These are phyloP conservation scores for Cygnus atratus DNA, from an alignment of 2,113 vertebrate species.

Conservation along the genomic window DNA sequence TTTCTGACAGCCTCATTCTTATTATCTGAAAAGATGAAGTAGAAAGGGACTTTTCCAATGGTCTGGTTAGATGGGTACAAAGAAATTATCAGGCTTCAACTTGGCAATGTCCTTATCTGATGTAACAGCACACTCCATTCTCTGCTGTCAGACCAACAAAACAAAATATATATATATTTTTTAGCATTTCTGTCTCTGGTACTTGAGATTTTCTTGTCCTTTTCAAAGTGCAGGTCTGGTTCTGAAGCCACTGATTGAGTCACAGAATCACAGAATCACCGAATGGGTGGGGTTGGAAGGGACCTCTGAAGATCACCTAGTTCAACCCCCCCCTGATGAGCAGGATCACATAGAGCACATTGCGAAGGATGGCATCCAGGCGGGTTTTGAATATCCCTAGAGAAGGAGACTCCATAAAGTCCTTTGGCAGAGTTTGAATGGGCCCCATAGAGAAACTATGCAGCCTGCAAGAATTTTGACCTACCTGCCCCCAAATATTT, in stretches of 20 bases:
- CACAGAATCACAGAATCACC: too few relatives aligned
- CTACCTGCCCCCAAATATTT: background rate
- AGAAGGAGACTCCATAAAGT: background rate
- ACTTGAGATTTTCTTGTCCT: background rate
- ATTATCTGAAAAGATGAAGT: conserved; percentile 25
- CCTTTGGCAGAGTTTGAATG: background rate
- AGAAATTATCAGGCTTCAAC: conserved; percentile 1
- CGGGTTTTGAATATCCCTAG: too few relatives aligned
- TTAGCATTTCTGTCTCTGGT: background rate
- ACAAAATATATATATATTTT: background rate
- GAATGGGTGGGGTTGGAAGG: too few relatives aligned
- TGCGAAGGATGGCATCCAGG: too few relatives aligned
- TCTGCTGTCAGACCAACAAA: background rate
- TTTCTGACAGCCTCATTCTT: background rate
- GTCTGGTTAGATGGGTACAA: background rate
- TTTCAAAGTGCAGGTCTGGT: background rate
- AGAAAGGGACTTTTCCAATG: background rate
- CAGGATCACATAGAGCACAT: too few relatives aligned
- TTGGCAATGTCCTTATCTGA: background rate
- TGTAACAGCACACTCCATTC: background rate
- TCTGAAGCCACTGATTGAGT: background rate
- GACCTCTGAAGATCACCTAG: too few relatives aligned
- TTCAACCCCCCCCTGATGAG: too few relatives aligned
- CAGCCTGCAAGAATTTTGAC: background rate
- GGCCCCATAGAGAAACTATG: background rate